Evolutionary conservation across 2,113 vertebrate species (phyloP).

Genomic region (Lepisosteus oculatus): DNA sequence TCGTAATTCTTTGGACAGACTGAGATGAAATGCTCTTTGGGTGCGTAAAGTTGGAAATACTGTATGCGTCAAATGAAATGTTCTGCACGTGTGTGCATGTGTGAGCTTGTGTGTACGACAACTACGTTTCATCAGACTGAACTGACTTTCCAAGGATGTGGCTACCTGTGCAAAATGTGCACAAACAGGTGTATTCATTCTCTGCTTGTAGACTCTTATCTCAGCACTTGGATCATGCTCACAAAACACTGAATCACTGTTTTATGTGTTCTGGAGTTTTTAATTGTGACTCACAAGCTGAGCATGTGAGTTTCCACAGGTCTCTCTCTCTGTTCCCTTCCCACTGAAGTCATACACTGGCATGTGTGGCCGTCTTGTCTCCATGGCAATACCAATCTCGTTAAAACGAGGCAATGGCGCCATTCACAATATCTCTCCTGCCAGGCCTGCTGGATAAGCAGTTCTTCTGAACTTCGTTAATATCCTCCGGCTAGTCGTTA

Average conservation of each 20-base stretch:
- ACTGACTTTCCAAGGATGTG: no score
- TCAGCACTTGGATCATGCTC: conserved; percentile 7
- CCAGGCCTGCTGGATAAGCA: neutral
- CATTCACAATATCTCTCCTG: neutral
- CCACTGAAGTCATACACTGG: conserved; percentile 50
- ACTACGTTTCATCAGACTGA: no score
- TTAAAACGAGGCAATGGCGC: conserved; percentile 23
- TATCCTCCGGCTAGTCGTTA: neutral
- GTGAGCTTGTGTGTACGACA: no score
- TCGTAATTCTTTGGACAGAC: no score
- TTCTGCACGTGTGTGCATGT: no score
- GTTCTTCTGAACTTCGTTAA: neutral
- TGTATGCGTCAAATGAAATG: no score
- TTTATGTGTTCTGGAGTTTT: conserved; percentile 47
- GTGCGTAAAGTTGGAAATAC: no score
- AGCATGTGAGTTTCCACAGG: conserved; percentile 61
- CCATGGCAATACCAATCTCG: conserved; percentile 44
- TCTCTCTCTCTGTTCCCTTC: conserved; percentile 29
- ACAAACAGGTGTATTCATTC: no score
- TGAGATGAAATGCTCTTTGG: no score
- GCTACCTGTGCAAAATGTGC: no score
- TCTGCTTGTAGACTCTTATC: neutral
- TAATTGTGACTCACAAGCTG: conserved; percentile 56
- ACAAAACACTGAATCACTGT: conserved; percentile 38
- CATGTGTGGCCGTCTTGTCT: conserved; percentile 30